Conservation (phyloP, 64 coral and sea anemone genomes). For the Porites australiensis region DNA sequence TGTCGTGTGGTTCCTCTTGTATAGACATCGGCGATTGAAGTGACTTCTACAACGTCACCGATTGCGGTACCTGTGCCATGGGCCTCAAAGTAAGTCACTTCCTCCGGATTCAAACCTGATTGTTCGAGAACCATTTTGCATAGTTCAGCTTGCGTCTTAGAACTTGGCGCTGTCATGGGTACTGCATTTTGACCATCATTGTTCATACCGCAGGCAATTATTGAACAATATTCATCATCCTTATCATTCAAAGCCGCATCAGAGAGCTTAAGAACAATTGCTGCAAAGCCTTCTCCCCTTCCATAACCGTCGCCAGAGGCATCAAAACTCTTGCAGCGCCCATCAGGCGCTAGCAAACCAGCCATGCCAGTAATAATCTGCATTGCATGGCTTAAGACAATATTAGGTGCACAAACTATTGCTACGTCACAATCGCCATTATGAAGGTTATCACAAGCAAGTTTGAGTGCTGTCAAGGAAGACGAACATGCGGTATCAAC, state of each 20-base stretch:
- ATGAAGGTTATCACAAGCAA: constrained; percentile 56
- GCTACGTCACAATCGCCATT: constrained; percentile 69
- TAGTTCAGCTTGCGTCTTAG: constrained; percentile 59
- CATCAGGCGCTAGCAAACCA: constrained; percentile 65
- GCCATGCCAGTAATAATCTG: constrained; percentile 29
- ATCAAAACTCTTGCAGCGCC: constrained; percentile 73
- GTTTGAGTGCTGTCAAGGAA: constrained; percentile 68
- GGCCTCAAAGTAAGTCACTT: constrained; percentile 67
- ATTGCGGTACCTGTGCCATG: constrained; percentile 81
- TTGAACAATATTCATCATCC: constrained; percentile 64
- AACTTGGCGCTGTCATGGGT: constrained; percentile 72
- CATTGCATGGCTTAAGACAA: constrained; percentile 1
- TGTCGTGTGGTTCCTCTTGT: background rate
- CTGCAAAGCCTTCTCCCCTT: constrained; percentile 74
- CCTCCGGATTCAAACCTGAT: constrained; percentile 50
- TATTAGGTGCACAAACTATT: constrained; percentile 60
- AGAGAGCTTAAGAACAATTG: constrained; percentile 60
- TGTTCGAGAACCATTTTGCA: constrained; percentile 59
- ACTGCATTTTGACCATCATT: constrained; percentile 72
- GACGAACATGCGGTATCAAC: constrained; percentile 89
- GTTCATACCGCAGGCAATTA: constrained; percentile 72
- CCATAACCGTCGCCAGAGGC: constrained; percentile 75
- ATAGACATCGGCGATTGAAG: constrained; percentile 53
- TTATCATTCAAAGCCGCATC: constrained; percentile 32
- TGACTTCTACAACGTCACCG: constrained; percentile 67